phyloP scores from a whole-genome alignment of 2,888 invertebrate genomes.

The Drosophila ustulata region DNA sequence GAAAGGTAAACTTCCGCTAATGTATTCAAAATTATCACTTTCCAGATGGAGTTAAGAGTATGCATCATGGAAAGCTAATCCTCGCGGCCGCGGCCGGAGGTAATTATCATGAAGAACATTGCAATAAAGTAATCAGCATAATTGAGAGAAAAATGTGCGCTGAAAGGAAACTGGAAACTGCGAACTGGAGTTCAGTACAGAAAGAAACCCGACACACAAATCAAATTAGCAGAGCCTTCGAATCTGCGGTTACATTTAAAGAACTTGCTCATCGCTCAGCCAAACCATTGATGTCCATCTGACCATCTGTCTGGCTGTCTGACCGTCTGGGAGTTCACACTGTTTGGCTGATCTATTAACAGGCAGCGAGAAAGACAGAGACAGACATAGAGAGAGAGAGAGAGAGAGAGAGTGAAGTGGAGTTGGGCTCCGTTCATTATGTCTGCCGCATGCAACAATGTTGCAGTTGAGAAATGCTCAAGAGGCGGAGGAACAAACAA shows the following conservation, averaged over 20 bases:
- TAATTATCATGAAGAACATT: constrained; percentile 38
- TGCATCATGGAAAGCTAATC: neutral
- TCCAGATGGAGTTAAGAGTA: neutral
- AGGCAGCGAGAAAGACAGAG: constrained; percentile 18
- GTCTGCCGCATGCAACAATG: constrained; percentile 71
- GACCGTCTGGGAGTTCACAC: constrained; percentile 56
- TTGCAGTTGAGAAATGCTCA: constrained; percentile 73
- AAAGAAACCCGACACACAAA: constrained; percentile 20
- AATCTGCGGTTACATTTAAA: constrained; percentile 29
- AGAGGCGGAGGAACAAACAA: constrained; percentile 76
- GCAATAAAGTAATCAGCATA: constrained; percentile 28
- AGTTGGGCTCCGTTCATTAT: constrained; percentile 53
- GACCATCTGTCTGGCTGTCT: constrained; percentile 13
- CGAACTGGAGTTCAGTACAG: neutral
- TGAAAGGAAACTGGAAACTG: constrained; percentile 37
- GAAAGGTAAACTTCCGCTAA: constrained; percentile 1
- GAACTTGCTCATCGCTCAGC: constrained; percentile 9
- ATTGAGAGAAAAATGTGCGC: constrained; percentile 16
- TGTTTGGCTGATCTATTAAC: constrained; percentile 75
- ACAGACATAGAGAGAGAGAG: neutral
- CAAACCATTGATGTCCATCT: constrained; percentile 10
- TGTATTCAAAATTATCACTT: neutral
- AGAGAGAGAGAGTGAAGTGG: constrained; percentile 10
- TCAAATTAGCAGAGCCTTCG: constrained; percentile 40
- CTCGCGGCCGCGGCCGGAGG: constrained; percentile 1